phyloP scores from a whole-genome alignment of 1,140 invertebrate species.

The Neuroterus valhalla region DNA sequence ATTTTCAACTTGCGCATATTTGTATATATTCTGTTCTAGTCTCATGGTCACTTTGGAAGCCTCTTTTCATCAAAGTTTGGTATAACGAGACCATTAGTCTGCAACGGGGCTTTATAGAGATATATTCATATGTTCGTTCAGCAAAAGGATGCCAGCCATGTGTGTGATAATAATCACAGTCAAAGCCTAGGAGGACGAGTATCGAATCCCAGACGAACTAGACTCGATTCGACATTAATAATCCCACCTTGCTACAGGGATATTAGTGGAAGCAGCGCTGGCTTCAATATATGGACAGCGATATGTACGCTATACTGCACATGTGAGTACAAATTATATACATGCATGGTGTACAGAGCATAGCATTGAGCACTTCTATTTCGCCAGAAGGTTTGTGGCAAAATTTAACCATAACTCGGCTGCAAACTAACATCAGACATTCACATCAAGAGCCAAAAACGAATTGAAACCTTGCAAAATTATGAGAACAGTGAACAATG shows the following conservation, averaged over 20 bases:
- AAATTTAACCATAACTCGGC: too few relatives aligned
- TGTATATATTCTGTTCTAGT: background rate
- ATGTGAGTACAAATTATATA: too few relatives aligned
- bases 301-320: background rate
- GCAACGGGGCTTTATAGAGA: background rate
- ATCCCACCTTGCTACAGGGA: slow-evolving; percentile 34
- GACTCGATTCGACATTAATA: slow-evolving; percentile 38
- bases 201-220: slow-evolving; percentile 26
- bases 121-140: background rate
- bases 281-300: background rate
- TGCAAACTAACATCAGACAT: too few relatives aligned
- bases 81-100: background rate
- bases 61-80: slow-evolving; percentile 1
- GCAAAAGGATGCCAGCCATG: background rate
- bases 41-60: background rate
- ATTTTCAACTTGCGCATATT: too few relatives aligned
- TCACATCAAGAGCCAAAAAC: too few relatives aligned
- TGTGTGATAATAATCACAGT: slow-evolving; percentile 20
- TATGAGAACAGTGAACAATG: background rate
- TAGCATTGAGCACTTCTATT: too few relatives aligned
- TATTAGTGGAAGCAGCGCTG: slow-evolving; percentile 37
- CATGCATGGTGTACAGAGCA: too few relatives aligned
- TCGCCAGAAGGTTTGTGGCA: too few relatives aligned
- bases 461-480: too few relatives aligned
- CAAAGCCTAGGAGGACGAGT: slow-evolving; percentile 1